Conservation (phyloP, 1,140 invertebrate genomes). For the Ceratosolen fusciceps region DNA sequence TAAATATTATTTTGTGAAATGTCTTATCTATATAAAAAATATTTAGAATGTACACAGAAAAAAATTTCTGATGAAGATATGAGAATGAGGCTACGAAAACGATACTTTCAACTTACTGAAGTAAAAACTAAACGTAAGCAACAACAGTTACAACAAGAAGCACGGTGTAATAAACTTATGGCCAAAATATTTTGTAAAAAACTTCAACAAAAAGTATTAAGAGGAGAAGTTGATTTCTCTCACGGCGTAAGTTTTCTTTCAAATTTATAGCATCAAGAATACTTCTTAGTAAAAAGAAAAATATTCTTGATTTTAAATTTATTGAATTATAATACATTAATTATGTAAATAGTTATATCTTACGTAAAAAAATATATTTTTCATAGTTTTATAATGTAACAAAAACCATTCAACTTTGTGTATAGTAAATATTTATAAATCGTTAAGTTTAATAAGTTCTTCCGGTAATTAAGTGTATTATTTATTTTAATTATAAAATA, state of each 20-base stretch:
- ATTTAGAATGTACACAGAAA: constrained; percentile 60
- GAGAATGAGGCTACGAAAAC: constrained; percentile 67
- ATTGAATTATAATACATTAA: background rate
- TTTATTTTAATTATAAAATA: no score
- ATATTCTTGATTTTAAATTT: constrained; percentile 63
- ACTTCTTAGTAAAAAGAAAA: constrained; percentile 71
- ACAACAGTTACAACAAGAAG: constrained; percentile 69
- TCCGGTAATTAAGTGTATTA: no score
- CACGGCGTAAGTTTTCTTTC: constrained; percentile 72
- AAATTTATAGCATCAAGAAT: constrained; percentile 68
- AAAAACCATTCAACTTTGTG: no score
- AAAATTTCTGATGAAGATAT: constrained; percentile 70
- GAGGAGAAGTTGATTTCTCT: constrained; percentile 71
- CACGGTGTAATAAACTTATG: constrained; percentile 72
- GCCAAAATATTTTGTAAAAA: constrained; percentile 74
- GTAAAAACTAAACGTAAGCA: constrained; percentile 68
- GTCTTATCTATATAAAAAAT: no score
- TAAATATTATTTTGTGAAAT: background rate
- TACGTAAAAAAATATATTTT: no score
- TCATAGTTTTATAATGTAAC: no score
- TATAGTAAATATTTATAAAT: no score
- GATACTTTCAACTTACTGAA: constrained; percentile 70
- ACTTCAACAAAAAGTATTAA: constrained; percentile 71
- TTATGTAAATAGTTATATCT: no score
- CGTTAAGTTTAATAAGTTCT: no score